phyloP scores from a whole-genome alignment of 2,888 invertebrate species.

The Phengaris arion region DNA sequence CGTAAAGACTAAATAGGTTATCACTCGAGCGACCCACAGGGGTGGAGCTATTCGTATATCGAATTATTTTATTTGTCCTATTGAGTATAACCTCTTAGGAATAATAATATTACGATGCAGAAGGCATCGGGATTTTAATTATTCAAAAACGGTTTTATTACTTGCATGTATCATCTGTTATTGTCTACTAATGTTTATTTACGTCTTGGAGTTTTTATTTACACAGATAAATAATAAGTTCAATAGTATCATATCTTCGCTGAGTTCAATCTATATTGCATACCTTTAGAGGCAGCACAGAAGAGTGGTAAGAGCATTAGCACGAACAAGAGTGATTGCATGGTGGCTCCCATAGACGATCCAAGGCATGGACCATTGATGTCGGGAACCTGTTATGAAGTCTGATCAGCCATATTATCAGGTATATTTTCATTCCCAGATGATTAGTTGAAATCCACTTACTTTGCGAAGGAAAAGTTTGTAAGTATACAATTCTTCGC shows the following conservation, averaged over 20 bases:
- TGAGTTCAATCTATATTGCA: neutral
- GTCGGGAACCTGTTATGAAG: neutral
- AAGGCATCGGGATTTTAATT: neutral
- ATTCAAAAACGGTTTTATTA: neutral
- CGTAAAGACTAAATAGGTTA: constrained; percentile 59
- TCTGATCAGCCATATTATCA: neutral
- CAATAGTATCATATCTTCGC: neutral
- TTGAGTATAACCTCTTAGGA: neutral
- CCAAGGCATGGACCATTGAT: neutral
- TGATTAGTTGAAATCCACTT: too few relatives aligned
- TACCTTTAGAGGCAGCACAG: neutral
- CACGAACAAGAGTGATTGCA: neutral
- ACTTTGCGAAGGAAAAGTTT: too few relatives aligned
- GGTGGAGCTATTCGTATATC: constrained; percentile 24
- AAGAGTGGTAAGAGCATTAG: neutral
- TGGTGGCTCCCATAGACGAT: too few relatives aligned
- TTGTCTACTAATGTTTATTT: neutral
- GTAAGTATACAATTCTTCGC: too few relatives aligned
- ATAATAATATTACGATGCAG: neutral
- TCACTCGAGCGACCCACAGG: constrained; percentile 56
- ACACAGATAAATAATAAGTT: neutral
- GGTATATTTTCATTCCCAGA: too few relatives aligned
- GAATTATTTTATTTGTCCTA: constrained; percentile 13
- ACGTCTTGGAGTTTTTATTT: neutral
- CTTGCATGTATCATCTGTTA: neutral